A percentile compares a stretch with the other conserved stretches of the same genome.
Conservation (phyloP, 2,113 vertebrate genomes). For the Pagrus major region DNA sequence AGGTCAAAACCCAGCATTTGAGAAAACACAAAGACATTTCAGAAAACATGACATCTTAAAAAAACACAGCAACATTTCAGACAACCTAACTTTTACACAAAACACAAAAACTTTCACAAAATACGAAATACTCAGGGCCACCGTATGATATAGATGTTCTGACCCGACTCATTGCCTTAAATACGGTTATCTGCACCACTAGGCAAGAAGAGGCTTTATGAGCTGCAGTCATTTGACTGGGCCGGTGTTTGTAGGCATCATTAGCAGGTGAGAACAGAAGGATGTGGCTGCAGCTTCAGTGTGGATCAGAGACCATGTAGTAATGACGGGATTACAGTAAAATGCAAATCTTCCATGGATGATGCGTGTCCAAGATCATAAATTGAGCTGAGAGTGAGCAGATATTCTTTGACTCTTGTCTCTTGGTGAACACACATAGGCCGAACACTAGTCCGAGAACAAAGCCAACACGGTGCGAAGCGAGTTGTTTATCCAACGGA, state of each 20-base stretch:
- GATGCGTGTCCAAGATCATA: background rate
- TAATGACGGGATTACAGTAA: background rate
- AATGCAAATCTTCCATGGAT: background rate
- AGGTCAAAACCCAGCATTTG: too few relatives aligned
- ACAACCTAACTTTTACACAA: too few relatives aligned
- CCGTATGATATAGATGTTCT: constrained; percentile 5
- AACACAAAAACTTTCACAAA: too few relatives aligned
- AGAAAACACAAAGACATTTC: too few relatives aligned
- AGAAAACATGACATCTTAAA: too few relatives aligned
- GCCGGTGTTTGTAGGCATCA: background rate
- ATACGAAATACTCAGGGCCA: too few relatives aligned
- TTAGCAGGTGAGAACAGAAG: background rate
- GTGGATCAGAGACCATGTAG: background rate
- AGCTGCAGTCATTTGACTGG: background rate
- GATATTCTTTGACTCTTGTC: background rate
- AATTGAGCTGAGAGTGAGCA: background rate
- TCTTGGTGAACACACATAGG: background rate
- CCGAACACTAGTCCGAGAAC: constrained; percentile 13
- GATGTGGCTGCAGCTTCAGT: background rate
- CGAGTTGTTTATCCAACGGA: constrained; percentile 20
- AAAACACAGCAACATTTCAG: too few relatives aligned
- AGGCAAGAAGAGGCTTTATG: background rate
- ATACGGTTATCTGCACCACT: background rate
- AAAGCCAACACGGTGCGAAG: constrained; percentile 8
- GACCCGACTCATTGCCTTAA: background rate